Percentiles rank a stretch among this genome's conserved stretches.
Conservation (phyloP, 1,140 invertebrate species). For the Carposina sasakii region DNA sequence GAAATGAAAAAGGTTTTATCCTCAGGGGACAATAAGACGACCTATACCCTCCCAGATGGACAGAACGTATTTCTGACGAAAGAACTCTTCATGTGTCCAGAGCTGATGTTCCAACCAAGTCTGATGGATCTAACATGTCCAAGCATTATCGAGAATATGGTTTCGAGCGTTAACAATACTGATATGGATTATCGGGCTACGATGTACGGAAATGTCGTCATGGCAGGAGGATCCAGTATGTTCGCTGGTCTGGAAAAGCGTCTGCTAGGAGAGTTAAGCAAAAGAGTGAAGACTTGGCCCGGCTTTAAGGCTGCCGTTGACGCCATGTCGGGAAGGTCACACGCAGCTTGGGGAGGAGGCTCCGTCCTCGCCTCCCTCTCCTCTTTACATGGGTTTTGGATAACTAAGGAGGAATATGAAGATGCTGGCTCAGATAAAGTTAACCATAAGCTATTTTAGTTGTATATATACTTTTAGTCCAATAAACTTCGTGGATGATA, state of each 20-base stretch:
- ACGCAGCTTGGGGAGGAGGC: conserved; percentile 83
- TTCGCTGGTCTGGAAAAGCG: conserved; percentile 84
- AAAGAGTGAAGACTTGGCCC: conserved; percentile 73
- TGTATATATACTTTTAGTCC: too few relatives aligned
- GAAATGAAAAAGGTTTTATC: conserved; percentile 16
- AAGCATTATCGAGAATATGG: conserved; percentile 86
- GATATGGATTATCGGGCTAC: conserved; percentile 86
- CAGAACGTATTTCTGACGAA: conserved; percentile 88
- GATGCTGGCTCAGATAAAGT: conserved; percentile 77
- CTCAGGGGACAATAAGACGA: conserved; percentile 60
- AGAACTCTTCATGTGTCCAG: conserved; percentile 90
- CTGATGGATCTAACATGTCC: conserved; percentile 83
- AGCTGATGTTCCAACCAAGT: conserved; percentile 88
- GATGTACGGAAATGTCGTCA: conserved; percentile 86
- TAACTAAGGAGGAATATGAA: conserved; percentile 83
- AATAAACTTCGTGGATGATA: too few relatives aligned
- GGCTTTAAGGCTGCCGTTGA: conserved; percentile 90
- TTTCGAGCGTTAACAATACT: conserved; percentile 88
- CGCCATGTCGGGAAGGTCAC: conserved; percentile 88
- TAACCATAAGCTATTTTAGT: conserved; percentile 60
- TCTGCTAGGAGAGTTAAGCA: conserved; percentile 85
- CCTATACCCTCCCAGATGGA: conserved; percentile 87
- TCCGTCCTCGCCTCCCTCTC: conserved; percentile 84
- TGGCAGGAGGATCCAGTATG: conserved; percentile 87
- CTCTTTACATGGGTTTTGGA: conserved; percentile 86